Base-by-base conservation (phyloP, 2,888 invertebrate species). In the Ophion costatus region DNA sequence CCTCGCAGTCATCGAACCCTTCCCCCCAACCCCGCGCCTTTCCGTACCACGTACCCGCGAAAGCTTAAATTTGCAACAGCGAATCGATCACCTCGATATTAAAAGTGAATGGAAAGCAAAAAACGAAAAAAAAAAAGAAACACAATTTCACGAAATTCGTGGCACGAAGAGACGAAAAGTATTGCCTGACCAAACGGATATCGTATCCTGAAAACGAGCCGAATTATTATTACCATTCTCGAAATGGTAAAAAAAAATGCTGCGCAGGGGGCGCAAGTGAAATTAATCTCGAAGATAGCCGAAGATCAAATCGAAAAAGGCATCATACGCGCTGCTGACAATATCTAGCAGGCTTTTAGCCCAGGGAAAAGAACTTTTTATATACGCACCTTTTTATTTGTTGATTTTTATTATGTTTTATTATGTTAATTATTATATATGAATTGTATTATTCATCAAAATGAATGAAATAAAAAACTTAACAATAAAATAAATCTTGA, bases 1-100 rank as follows among this genome's bases (percentile, higher is more conserved):
- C 71, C 80, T 77, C 67, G 78, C 85, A 84, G 82, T 87, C 84
- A 86, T 78, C 83, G 77, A 85, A 57, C 63, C 45, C 61, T 33
- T n/a, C 66, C 76, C 38, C 42, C 56, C 64, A 51, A 38, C 51
- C 63, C 78, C 29, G n/a, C 45, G 11, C 64, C 42, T 29, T 29
- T 82, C 45, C 11, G 4, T 22, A 38, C 66, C 45, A 17, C 51
- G 17, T 22, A n/a, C 75, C 45, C n/a, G 33, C 45, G 67, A 33
- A 11, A 24, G 56, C 20, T 63, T 64, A 22, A 56, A 80, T 73
- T 73, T 83, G 79, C 78, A 22, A 66, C 70, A 66, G 42, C 38
- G 59, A 77, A 84, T 84, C 82, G 75, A 84, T 84, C 22, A 61
- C 57, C 42, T 69, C 69, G 77, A 56, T 70, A 75, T 59, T 66